Base-by-base conservation (phyloP, 1,140 invertebrate genomes). In the Venturia canescens region DNA sequence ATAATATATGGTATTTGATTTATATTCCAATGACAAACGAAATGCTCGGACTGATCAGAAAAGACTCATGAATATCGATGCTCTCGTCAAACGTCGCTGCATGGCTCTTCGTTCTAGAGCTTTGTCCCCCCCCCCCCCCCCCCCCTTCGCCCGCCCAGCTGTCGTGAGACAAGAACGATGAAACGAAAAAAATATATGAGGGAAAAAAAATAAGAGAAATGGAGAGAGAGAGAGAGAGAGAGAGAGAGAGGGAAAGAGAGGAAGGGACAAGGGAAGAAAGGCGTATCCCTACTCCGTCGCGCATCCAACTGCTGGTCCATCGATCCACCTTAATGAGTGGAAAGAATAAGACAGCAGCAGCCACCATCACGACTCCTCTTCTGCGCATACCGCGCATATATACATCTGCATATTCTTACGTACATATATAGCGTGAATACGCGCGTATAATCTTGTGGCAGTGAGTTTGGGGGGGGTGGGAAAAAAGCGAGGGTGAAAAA, bases 301-400 rank as follows among this genome's bases (percentile, higher is more conserved):
- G 48, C 67, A 79, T 79, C 66, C 88, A 90, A 89, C 89, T 87
- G 89, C 88, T 86, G 88, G 84, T 89, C 90, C 90, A 92, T 92
- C 91, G 91, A 91, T 91, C 91, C 90, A 89, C 90, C 90, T 92
- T 92, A 91, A 92, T 91, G 90, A 91, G 90, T 91, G 90, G 89
- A 91, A 92, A 91, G 90, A 92, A 92, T 91, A 91, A 91, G 90
- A 91, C 90, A 90, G 89, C 88, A 88, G 84, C 84, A 83, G 44
- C 82, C 77, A 82, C 78, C 82, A 82, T 79, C 83, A 82, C 79
- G 29, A 27, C 81, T 78, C 80, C 83, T 78, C 78, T 70, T 69
- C 71, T 69, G 70, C 69, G 57, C 63, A 75, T 83, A 77, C 83
- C 84, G 81, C 69, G 31, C 75, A 34, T 66, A 74, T 74, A 48